Evolutionary conservation across 2,797 vertebrate genomes (phyloP).

Genomic region (Cyprinella venusta): DNA sequence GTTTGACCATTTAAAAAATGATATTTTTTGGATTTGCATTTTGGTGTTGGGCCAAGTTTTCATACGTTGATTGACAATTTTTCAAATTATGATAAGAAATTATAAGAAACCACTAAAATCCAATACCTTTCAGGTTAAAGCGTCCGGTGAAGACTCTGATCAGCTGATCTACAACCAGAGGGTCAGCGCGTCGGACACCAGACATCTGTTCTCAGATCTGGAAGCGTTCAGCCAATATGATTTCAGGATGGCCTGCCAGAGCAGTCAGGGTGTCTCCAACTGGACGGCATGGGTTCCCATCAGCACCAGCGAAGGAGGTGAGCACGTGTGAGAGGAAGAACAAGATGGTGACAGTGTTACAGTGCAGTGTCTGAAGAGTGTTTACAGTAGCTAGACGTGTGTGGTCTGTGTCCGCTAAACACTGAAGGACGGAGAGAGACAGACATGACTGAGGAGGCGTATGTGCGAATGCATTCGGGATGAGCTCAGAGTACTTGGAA

Average conservation of each 20-base stretch:
- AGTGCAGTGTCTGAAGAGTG: background rate
- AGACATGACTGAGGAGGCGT: background rate
- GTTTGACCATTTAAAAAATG: background rate
- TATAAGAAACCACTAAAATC: background rate
- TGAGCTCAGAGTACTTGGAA: background rate
- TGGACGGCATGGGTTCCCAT: slow-evolving; percentile 85
- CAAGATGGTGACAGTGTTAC: background rate
- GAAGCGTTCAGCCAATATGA: slow-evolving; percentile 79
- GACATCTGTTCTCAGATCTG: slow-evolving; percentile 74
- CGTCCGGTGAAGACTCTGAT: slow-evolving; percentile 63
- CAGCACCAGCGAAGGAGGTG: slow-evolving; percentile 86
- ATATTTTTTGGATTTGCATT: background rate
- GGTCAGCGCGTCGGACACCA: slow-evolving; percentile 76
- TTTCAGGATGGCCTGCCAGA: slow-evolving; percentile 82
- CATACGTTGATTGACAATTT: background rate
- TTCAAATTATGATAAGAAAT: too few relatives aligned
- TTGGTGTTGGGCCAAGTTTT: background rate
- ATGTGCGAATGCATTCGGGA: too few relatives aligned
- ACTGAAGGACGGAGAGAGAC: background rate
- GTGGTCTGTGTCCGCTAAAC: slow-evolving; percentile 24
- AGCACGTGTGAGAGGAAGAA: slow-evolving; percentile 47
- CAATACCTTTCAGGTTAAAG: slow-evolving; percentile 73
- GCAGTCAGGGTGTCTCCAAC: slow-evolving; percentile 81
- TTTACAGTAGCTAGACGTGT: slow-evolving; percentile 30
- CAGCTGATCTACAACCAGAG: slow-evolving; percentile 77